Percentiles rank a stretch among this genome's conserved stretches.
These are phyloP conservation scores for Temnothorax nylanderi DNA, from an alignment of 1,140 invertebrate species.

Conservation along the genomic window DNA sequence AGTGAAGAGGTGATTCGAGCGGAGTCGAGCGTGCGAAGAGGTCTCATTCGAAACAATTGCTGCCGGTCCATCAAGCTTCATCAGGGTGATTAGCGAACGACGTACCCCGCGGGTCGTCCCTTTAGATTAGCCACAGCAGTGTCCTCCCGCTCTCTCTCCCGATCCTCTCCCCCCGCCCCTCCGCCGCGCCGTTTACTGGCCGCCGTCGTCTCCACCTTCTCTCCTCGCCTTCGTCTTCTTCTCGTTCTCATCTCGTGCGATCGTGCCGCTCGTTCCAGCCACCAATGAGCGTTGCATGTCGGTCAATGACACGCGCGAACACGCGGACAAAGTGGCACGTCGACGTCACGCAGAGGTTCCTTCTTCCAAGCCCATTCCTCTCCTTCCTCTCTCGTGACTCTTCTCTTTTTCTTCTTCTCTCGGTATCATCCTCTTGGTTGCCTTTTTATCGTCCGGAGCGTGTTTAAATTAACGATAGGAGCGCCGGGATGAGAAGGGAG, in stretches of 20 bases:
- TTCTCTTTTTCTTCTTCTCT: conserved; percentile 27
- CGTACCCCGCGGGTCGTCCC: conserved; percentile 79
- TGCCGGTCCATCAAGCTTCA: conserved; percentile 82
- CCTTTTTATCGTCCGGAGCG: conserved; percentile 30
- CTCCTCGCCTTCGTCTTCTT: conserved; percentile 63
- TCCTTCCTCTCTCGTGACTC: conserved; percentile 27
- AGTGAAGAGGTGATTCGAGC: conserved; percentile 51
- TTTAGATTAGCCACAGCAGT: conserved; percentile 80
- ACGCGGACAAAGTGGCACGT: conserved; percentile 62
- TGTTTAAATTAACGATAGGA: conserved; percentile 43
- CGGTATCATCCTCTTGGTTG: conserved; percentile 13
- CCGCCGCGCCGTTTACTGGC: conserved; percentile 24
- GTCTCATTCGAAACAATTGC: conserved; percentile 82
- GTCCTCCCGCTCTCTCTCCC: conserved; percentile 67
- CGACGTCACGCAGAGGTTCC: conserved; percentile 57
- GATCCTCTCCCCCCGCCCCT: neutral
- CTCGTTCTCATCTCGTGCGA: conserved; percentile 66
- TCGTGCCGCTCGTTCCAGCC: conserved; percentile 66
- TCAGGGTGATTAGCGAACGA: conserved; percentile 82
- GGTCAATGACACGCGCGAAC: conserved; percentile 78
- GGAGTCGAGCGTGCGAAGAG: conserved; percentile 68
- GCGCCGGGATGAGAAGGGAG: neutral
- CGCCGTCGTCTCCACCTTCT: conserved; percentile 64
- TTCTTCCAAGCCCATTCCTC: conserved; percentile 50
- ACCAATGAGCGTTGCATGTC: conserved; percentile 75